These are phyloP conservation scores for Onychomys torridus DNA, from an alignment of 2,797 vertebrate genomes.

Conservation along the genomic window DNA sequence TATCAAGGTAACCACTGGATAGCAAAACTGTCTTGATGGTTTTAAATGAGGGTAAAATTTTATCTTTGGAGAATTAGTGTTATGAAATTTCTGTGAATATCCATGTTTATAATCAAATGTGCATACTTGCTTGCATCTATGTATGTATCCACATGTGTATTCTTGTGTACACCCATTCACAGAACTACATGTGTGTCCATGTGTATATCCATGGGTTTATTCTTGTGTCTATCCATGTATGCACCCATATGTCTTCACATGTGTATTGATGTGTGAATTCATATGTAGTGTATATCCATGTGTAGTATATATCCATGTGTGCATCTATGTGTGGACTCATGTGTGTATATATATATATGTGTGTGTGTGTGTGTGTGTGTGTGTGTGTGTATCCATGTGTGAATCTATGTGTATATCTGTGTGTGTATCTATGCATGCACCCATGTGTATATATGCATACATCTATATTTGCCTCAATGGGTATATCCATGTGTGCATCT, in stretches of 20 bases:
- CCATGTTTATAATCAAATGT: neutral
- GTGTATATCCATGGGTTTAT: neutral
- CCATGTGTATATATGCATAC: accelerated
- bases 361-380: too few species aligned
- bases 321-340: neutral
- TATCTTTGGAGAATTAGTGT: neutral
- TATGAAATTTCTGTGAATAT: neutral
- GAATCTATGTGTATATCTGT: neutral
- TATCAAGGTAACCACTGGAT: neutral
- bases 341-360: too few species aligned
- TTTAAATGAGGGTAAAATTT: constrained; percentile 1
- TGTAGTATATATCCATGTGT: neutral
- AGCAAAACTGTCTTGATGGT: constrained; percentile 29
- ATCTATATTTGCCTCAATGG: neutral
- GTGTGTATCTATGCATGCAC: too few species aligned
- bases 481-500: neutral
- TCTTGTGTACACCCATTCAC: neutral
- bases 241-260: neutral
- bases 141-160: neutral
- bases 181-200: neutral
- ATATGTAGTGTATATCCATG: neutral
- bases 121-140: neutral
- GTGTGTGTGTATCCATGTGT: neutral
- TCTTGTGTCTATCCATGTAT: neutral
- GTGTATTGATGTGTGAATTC: neutral